Evolutionary conservation across 2,888 invertebrate genomes (phyloP).

Genomic region (Automeris io): DNA sequence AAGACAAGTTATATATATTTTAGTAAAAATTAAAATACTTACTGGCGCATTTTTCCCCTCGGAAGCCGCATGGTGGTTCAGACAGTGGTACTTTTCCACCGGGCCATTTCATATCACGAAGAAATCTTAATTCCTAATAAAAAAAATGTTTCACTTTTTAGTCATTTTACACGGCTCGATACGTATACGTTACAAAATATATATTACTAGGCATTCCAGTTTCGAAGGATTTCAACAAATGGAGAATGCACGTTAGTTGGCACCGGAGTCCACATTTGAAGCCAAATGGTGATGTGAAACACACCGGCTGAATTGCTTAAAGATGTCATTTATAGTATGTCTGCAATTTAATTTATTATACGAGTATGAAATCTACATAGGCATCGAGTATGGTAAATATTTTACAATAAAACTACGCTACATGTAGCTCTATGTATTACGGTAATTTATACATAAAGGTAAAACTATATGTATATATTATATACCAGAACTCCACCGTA

Average conservation of each 20-base stretch:
- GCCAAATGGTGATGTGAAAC: constrained; percentile 52
- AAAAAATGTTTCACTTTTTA: constrained; percentile 4
- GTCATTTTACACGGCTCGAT: not conserved
- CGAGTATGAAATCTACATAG: too few relatives aligned
- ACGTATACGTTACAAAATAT: not conserved
- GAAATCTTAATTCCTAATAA: constrained; percentile 84
- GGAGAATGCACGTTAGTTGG: constrained; percentile 36
- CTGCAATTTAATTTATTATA: too few relatives aligned
- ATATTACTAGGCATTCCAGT: constrained; percentile 25
- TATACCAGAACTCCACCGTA: too few relatives aligned
- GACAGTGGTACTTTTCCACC: constrained; percentile 86
- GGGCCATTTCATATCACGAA: constrained; percentile 86
- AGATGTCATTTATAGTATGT: constrained; percentile 35
- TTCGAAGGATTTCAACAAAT: constrained; percentile 28
- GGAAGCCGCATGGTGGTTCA: constrained; percentile 93
- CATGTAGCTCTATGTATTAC: too few relatives aligned
- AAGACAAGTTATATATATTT: not conserved
- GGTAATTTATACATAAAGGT: too few relatives aligned
- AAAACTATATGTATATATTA: too few relatives aligned
- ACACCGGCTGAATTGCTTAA: constrained; percentile 33
- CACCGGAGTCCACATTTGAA: constrained; percentile 41
- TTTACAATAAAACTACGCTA: too few relatives aligned
- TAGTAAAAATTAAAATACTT: constrained; percentile 56
- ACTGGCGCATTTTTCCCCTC: constrained; percentile 93
- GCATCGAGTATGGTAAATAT: too few relatives aligned